Percentiles rank a stretch among this genome's conserved stretches.
phyloP scores from a whole-genome alignment of 2,113 vertebrate genomes.

The Seriola quinqueradiata region DNA sequence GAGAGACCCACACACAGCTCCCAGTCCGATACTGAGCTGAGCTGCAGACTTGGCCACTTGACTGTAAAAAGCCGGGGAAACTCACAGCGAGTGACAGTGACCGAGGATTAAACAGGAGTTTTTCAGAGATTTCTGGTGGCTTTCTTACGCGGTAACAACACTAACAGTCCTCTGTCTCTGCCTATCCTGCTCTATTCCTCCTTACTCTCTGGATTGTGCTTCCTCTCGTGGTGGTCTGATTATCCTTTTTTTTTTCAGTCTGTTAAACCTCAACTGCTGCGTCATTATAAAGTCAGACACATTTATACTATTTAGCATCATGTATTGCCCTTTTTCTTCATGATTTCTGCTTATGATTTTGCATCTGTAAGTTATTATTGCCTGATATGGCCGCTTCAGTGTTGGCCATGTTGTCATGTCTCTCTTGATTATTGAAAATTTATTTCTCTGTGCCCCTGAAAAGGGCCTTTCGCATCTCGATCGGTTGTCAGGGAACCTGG shows the following conservation, averaged over 20 bases:
- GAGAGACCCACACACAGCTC: slow-evolving; percentile 21
- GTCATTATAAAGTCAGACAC: slow-evolving; percentile 13
- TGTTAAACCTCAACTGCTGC: neutral
- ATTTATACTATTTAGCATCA: neutral
- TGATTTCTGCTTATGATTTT: slow-evolving; percentile 12
- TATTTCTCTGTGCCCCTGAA: slow-evolving; percentile 23
- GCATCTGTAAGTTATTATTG: slow-evolving; percentile 30
- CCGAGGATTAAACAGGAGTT: slow-evolving; percentile 34
- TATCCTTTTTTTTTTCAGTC: neutral
- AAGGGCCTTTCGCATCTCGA: slow-evolving; percentile 16
- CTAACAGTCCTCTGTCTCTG: slow-evolving; percentile 32
- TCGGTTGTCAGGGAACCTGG: slow-evolving; percentile 1
- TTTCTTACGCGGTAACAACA: slow-evolving; percentile 38
- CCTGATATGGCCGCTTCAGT: slow-evolving; percentile 17
- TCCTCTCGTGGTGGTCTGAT: slow-evolving; percentile 21
- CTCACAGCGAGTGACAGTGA: slow-evolving; percentile 51
- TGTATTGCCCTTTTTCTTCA: neutral
- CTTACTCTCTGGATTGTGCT: slow-evolving; percentile 46
- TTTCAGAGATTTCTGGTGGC: slow-evolving; percentile 37
- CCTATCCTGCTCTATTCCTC: slow-evolving; percentile 24
- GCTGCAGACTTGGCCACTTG: slow-evolving; percentile 38
- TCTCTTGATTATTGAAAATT: slow-evolving; percentile 24
- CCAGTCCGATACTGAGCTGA: slow-evolving; percentile 38
- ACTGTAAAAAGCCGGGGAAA: slow-evolving; percentile 44
- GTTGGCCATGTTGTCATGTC: slow-evolving; percentile 16